Percentiles rank a stretch among this genome's conserved stretches.
Conservation (phyloP, 2,888 invertebrate genomes). For the Heteromyza rotundicornis region DNA sequence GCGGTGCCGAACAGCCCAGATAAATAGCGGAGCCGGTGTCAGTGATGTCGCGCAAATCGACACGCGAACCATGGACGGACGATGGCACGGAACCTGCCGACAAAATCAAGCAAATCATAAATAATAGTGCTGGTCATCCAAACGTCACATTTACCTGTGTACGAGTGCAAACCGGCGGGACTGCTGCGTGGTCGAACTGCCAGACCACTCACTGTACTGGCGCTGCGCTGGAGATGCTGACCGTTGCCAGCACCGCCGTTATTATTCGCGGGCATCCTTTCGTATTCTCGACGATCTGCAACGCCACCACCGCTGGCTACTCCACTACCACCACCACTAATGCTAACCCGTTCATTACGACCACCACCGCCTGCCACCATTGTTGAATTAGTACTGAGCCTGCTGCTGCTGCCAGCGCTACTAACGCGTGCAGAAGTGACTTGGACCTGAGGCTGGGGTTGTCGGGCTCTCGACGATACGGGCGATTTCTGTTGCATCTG, state of each 20-base stretch:
- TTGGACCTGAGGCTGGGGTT: neutral
- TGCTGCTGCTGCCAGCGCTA: slow-evolving; percentile 12
- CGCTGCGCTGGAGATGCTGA: slow-evolving; percentile 53
- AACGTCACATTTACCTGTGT: slow-evolving; percentile 66
- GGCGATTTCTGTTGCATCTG: slow-evolving; percentile 24
- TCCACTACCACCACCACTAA: slow-evolving; percentile 44
- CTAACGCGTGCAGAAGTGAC: too few species aligned
- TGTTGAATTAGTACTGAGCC: slow-evolving; percentile 18
- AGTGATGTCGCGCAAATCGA: slow-evolving; percentile 70
- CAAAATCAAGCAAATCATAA: neutral
- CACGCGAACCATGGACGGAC: slow-evolving; percentile 75
- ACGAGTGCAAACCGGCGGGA: slow-evolving; percentile 79
- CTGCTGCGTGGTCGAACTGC: slow-evolving; percentile 74
- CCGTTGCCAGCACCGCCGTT: slow-evolving; percentile 13
- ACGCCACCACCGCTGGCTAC: slow-evolving; percentile 11
- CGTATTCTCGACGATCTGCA: slow-evolving; percentile 18
- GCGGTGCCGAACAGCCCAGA: slow-evolving; percentile 64
- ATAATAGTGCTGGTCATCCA: neutral
- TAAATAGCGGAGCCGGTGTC: slow-evolving; percentile 69
- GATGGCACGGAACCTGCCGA: slow-evolving; percentile 75
- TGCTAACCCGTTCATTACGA: neutral
- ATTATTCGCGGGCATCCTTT: slow-evolving; percentile 1
- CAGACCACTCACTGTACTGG: slow-evolving; percentile 60
- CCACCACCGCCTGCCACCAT: slow-evolving; percentile 31
- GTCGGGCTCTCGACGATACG: slow-evolving; percentile 11